These are phyloP conservation scores for Thereva unica DNA, from an alignment of 2,888 invertebrate genomes.

Conservation along the genomic window DNA sequence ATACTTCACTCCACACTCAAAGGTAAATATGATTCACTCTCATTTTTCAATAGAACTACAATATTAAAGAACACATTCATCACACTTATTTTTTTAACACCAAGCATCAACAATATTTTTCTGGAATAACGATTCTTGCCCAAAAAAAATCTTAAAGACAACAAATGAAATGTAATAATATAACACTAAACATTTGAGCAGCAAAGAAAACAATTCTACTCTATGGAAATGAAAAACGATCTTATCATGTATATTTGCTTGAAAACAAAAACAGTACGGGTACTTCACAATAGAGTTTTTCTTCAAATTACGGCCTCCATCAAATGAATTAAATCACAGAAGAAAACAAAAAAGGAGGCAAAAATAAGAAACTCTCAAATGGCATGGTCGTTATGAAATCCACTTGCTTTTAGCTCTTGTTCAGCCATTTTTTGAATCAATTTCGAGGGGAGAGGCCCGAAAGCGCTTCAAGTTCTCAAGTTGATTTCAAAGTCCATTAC, in stretches of 20 bases:
- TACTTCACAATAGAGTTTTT: constrained; percentile 21
- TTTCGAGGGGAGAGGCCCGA: constrained; percentile 25
- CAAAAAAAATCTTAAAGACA: no score
- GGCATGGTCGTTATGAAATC: constrained; percentile 32
- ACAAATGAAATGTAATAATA: no score
- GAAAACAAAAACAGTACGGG: constrained; percentile 12
- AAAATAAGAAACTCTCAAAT: constrained; percentile 23
- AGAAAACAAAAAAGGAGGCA: not conserved
- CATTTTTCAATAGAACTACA: no score
- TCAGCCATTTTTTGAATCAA: constrained; percentile 30
- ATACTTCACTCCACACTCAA: no score
- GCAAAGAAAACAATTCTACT: no score
- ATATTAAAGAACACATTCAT: no score
- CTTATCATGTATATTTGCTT: not conserved
- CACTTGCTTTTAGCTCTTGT: constrained; percentile 34
- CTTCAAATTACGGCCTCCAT: constrained; percentile 10
- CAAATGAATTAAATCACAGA: constrained; percentile 12
- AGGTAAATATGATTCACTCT: no score
- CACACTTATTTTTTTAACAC: no score
- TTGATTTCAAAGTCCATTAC: constrained; percentile 38
- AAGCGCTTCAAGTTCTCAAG: constrained; percentile 36
- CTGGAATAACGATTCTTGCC: no score
- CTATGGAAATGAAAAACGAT: no score
- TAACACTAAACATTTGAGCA: no score
- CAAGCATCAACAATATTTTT: no score